Evolutionary conservation across 2,888 invertebrate species (phyloP).

Genomic region (Agonopterix heracliana): DNA sequence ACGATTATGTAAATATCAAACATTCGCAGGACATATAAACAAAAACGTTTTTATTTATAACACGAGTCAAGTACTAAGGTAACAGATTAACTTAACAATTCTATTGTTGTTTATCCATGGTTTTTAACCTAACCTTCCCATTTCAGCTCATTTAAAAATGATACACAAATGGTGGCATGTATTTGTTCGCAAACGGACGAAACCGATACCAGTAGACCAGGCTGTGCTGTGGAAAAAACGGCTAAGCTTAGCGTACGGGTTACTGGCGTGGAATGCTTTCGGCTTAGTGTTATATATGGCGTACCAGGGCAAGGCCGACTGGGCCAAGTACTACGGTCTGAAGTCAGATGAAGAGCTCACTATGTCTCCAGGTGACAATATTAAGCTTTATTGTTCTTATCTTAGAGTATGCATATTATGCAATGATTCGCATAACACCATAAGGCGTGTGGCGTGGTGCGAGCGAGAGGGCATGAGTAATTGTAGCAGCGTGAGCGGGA

Average conservation of each 20-base stretch:
- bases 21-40: too few relatives aligned
- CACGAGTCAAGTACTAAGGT: too few relatives aligned
- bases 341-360: slow-evolving; percentile 77
- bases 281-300: slow-evolving; percentile 78
- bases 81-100: too few relatives aligned
- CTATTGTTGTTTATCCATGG: not conserved
- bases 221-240: slow-evolving; percentile 79
- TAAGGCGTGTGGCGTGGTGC: too few relatives aligned
- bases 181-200: slow-evolving; percentile 56
- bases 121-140: not conserved
- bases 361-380: slow-evolving; percentile 72
- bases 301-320: slow-evolving; percentile 78
- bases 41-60: too few relatives aligned
- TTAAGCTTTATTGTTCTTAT: not conserved
- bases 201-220: slow-evolving; percentile 55
- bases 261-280: slow-evolving; percentile 84
- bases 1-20: too few relatives aligned
- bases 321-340: slow-evolving; percentile 80
- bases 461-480: too few relatives aligned
- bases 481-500: too few relatives aligned
- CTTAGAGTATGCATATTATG: too few relatives aligned
- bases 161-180: slow-evolving; percentile 64
- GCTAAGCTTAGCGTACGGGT: slow-evolving; percentile 77
- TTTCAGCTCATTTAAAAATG: slow-evolving; percentile 1
- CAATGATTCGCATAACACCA: too few relatives aligned